Evolutionary conservation across 2,888 invertebrate genomes (phyloP).

Genomic region (Gonocerus acuteangulatus): DNA sequence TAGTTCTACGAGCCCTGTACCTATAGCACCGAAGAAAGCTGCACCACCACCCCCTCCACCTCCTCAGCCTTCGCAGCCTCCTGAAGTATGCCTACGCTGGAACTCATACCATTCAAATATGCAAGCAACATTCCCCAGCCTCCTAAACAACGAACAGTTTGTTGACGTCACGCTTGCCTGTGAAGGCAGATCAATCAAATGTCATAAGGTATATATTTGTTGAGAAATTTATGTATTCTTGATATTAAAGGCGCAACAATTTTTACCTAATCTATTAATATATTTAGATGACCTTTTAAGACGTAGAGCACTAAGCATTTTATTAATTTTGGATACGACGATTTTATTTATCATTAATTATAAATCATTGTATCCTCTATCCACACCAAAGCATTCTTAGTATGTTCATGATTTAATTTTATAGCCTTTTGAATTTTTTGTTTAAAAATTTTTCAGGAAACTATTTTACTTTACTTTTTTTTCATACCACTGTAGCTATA

Average conservation of each 20-base stretch:
- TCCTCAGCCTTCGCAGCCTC: slow-evolving; percentile 30
- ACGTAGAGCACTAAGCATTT: not conserved
- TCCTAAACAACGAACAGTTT: slow-evolving; percentile 48
- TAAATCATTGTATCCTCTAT: no score
- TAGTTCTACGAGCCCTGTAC: slow-evolving; percentile 20
- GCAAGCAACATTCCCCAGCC: slow-evolving; percentile 48
- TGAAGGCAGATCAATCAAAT: slow-evolving; percentile 49
- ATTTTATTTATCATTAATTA: not conserved
- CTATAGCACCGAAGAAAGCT: slow-evolving; percentile 24
- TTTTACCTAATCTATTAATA: not conserved
- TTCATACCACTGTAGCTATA: no score
- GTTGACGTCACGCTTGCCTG: slow-evolving; percentile 51
- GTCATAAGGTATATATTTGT: slow-evolving; percentile 50
- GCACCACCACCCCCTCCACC: slow-evolving; percentile 11
- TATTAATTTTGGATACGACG: not conserved
- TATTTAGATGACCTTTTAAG: not conserved
- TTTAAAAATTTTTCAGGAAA: no score
- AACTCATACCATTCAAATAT: slow-evolving; percentile 52
- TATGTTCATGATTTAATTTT: no score
- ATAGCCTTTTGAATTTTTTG: no score
- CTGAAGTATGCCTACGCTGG: slow-evolving; percentile 49
- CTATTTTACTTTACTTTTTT: no score
- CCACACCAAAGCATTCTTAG: no score
- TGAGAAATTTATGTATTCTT: not conserved
- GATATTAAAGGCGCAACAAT: not conserved